Evolutionary conservation across 2,797 vertebrate species (phyloP).

Genomic region (Rhadinocentrus ornatus): DNA sequence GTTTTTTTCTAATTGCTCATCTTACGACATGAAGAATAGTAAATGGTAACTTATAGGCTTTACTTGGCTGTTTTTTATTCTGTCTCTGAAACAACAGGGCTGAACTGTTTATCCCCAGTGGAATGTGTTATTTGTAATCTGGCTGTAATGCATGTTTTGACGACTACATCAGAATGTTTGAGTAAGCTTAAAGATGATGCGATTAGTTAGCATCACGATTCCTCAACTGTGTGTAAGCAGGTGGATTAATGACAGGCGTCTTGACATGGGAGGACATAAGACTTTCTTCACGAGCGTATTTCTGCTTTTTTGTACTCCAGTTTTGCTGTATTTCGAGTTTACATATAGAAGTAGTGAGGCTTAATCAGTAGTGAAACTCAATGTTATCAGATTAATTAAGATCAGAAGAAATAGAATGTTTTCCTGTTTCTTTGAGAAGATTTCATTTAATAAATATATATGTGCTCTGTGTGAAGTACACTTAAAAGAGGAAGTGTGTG

Average conservation of each 20-base stretch:
- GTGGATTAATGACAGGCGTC: slow-evolving; percentile 34
- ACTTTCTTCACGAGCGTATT: not conserved
- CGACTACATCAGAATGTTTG: not conserved
- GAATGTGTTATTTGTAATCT: slow-evolving; percentile 50
- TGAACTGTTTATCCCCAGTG: slow-evolving; percentile 54
- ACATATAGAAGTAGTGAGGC: not conserved
- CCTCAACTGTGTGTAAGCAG: slow-evolving; percentile 11
- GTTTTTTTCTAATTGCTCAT: no score
- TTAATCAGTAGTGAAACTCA: slow-evolving; percentile 16
- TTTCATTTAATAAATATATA: slow-evolving; percentile 6
- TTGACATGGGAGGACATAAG: no score
- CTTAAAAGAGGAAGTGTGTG: not conserved
- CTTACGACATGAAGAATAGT: not conserved
- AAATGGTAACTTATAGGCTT: not conserved
- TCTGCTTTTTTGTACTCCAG: not conserved
- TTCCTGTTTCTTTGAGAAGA: slow-evolving; percentile 16
- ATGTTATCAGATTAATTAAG: slow-evolving; percentile 3
- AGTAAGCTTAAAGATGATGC: not conserved
- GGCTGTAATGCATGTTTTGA: not conserved
- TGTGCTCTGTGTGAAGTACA: not conserved
- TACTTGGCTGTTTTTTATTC: not conserved
- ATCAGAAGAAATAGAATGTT: slow-evolving; percentile 24
- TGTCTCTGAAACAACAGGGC: not conserved
- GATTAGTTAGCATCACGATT: not conserved
- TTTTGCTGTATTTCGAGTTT: not conserved